Base-by-base conservation (phyloP, 2,797 vertebrate genomes). In the Pseudochromis fuscus region DNA sequence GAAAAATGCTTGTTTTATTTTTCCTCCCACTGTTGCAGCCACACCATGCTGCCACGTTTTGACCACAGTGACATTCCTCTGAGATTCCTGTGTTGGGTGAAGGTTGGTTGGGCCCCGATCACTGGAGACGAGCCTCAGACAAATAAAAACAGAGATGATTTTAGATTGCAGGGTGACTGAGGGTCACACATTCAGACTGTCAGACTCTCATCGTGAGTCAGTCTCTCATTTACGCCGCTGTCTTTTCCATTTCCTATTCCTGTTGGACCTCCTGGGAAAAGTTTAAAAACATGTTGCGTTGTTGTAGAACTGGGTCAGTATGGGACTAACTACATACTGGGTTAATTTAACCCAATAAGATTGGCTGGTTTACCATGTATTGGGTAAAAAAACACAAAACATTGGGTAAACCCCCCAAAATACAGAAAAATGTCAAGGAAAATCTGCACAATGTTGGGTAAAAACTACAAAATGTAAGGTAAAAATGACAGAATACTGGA, bases 41-140 rank as follows among this genome's bases (percentile, higher is more conserved):
- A 4, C 82, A 78, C 24, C 31, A 38, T 83, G 87, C 75, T 82
- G 83, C 82, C 83, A 80, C 75, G 57, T 86, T 82, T 76, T 35
- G 78, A 90, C 88, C 91, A 86, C 89, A 82, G 76, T 72, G 57
- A n/a, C 90, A 91, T 93, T 92, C 91, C 75, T 84, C 49, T 13
- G 25, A 78, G 56, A 85, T 87, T 86, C 85, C 67, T 79, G 59
- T 13, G 13, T 46, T 61, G 85, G 81, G 73, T 49, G 68, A 87
- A 83, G 65, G 67, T 73, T 59, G 53, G 52, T 52, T 24, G 38
- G 35, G 12, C 51, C 8, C 42, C 84, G 65, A 67, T 75, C 45
- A 30, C 62, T 81, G 84, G 70, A 79, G 67, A 51, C 21, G 13
- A 76, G 71, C 63, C 75, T 81, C 70, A 40, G 21, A 4, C 21